Base-by-base conservation (phyloP, 2,888 invertebrate genomes). In the Acronicta aceris region DNA sequence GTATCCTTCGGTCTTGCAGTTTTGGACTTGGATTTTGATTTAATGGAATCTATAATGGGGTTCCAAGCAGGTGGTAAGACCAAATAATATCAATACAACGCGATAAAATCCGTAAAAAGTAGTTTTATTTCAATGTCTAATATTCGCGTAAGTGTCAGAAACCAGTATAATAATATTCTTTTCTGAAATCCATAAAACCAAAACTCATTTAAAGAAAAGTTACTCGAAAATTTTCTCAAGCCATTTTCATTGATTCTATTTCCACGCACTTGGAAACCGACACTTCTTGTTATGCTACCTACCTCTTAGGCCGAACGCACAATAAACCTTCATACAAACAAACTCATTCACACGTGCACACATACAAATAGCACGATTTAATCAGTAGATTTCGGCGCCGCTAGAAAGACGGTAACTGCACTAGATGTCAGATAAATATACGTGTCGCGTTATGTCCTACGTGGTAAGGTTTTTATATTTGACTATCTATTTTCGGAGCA, bases 371-470 rank as follows among this genome's bases (percentile, higher is more conserved):
- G 78, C 80, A 69, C 65, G 83, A 84, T 83, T 63, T 74, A 78
- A 84, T 83, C 78, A 59, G 67, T 74, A 74, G 66, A 83, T 85
- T 90, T 89, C 89, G 89, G 89, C 90, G 90, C 87, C 89, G 88
- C 88, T 87, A 87, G 86, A 89, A 85, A 90, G 87, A 89, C 90
- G 86, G 82, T 86, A 83, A 85, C 81, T 82, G 81, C 84, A 84
- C 74, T 79, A 84, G 90, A 90, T 90, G 81, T 65, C 63, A 86
- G 91, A 90, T 91, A 90, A 90, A 67, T 81, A 90, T 90, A 90
- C 89, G 89, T 91, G 91, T 90, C 81, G 80, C 81, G 85, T 89
- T 89, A 89, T 89, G 83, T 81, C 79, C 78, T 88, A 91, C 91
- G 91, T 91, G 91, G 87, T 76, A 65, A 75, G 82, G 73, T 72